phyloP scores from a whole-genome alignment of 1,140 invertebrate genomes.

The Orchesella cincta region DNA sequence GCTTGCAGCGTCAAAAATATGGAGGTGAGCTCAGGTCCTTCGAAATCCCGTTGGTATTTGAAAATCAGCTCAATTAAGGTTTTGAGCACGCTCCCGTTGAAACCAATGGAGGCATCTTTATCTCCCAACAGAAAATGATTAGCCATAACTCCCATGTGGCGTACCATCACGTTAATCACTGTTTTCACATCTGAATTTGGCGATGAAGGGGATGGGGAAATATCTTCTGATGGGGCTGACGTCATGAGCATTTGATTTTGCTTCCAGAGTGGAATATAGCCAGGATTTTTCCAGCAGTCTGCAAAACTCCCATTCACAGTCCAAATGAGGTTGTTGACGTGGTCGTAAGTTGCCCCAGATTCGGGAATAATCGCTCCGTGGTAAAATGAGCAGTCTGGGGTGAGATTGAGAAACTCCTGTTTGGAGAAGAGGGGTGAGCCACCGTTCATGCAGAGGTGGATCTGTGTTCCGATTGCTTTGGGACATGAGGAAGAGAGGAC shows the following conservation, averaged over 20 bases:
- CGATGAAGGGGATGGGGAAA: conserved; percentile 55
- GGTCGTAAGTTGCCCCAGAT: conserved; percentile 54
- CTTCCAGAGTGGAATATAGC: conserved; percentile 55
- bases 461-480: neutral
- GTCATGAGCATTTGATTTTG: conserved; percentile 52
- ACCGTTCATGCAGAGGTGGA: neutral
- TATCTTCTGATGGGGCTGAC: conserved; percentile 53
- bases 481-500: neutral
- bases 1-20: neutral
- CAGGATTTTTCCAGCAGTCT: conserved; percentile 57
- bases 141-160: conserved; percentile 50
- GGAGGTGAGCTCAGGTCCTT: neutral
- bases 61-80: neutral
- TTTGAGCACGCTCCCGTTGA: conserved; percentile 45
- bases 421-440: neutral
- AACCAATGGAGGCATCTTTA: conserved; percentile 54
- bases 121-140: conserved; percentile 45
- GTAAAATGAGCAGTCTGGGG: conserved; percentile 54
- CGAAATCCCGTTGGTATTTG: neutral
- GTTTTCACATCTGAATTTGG: conserved; percentile 55
- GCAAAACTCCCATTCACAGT: conserved; percentile 55
- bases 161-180: conserved; percentile 50
- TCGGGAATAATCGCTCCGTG: conserved; percentile 52
- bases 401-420: conserved; percentile 19
- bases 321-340: conserved; percentile 56